phyloP scores from a whole-genome alignment of 2,113 vertebrate genomes.

The Nymphicus hollandicus region DNA sequence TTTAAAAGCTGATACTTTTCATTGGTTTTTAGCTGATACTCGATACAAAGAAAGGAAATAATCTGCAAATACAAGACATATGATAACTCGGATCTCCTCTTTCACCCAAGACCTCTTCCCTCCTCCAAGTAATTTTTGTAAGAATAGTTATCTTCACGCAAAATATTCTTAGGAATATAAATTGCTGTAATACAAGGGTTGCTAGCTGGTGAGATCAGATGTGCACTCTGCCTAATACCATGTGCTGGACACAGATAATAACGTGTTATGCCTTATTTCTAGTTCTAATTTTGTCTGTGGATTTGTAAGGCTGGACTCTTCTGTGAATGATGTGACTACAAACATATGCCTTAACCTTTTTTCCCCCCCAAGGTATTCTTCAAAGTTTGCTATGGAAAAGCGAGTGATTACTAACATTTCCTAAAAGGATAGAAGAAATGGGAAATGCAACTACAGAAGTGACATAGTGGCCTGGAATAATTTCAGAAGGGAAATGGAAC shows the following conservation, averaged over 20 bases:
- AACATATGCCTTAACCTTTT: neutral
- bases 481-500: neutral
- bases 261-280: neutral
- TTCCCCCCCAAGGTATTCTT: neutral
- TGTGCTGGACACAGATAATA: neutral
- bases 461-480: neutral
- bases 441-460: neutral
- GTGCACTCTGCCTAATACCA: neutral
- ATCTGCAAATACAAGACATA: neutral
- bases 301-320: neutral
- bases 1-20: neutral
- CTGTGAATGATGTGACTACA: neutral
- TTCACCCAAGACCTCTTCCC: neutral
- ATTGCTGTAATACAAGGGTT: neutral
- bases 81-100: neutral
- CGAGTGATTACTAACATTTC: neutral
- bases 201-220: neutral
- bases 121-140: neutral
- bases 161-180: neutral
- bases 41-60: neutral
- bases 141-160: neutral
- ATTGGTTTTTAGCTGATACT: neutral
- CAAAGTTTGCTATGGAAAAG: neutral
- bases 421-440: neutral
- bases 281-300: neutral